Percentiles rank a stretch among this genome's conserved stretches.
phyloP scores from a whole-genome alignment of 2,797 vertebrate genomes.

The Florisuga fusca region DNA sequence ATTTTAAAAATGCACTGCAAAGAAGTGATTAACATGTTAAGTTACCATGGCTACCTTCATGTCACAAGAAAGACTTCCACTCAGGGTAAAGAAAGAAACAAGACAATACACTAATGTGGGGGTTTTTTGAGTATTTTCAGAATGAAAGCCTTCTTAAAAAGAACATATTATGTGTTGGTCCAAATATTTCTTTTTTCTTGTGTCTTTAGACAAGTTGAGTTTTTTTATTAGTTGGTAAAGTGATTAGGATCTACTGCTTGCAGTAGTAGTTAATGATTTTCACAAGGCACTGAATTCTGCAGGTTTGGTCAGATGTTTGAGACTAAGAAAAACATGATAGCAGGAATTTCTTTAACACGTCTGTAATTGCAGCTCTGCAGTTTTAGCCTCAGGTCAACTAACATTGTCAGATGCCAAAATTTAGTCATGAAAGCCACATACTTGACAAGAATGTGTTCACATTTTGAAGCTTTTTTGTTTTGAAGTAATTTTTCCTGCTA shows the following conservation, averaged over 20 bases:
- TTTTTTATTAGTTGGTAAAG: neutral
- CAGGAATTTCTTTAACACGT: neutral
- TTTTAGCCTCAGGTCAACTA: too few relatives aligned
- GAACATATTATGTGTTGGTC: neutral
- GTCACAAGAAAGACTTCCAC: conserved; percentile 13
- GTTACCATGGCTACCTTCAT: conserved; percentile 45
- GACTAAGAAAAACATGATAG: neutral
- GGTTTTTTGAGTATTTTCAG: neutral
- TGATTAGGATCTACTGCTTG: neutral
- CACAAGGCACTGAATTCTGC: neutral
- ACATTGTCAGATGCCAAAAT: neutral
- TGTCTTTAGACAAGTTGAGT: neutral
- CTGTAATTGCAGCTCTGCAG: neutral
- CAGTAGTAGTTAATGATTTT: neutral
- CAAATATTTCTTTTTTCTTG: neutral
- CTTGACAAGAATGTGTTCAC: neutral
- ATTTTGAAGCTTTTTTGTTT: neutral
- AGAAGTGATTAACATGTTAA: conserved; percentile 25
- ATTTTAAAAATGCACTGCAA: neutral
- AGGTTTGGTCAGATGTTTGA: neutral
- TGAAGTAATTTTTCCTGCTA: neutral
- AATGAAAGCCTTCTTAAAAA: neutral
- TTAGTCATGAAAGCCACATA: neutral
- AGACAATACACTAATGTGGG: neutral
- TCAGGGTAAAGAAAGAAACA: conserved; percentile 19